Evolutionary conservation across 2,113 vertebrate genomes (phyloP).

Genomic region (Misgurnus anguillicaudatus): DNA sequence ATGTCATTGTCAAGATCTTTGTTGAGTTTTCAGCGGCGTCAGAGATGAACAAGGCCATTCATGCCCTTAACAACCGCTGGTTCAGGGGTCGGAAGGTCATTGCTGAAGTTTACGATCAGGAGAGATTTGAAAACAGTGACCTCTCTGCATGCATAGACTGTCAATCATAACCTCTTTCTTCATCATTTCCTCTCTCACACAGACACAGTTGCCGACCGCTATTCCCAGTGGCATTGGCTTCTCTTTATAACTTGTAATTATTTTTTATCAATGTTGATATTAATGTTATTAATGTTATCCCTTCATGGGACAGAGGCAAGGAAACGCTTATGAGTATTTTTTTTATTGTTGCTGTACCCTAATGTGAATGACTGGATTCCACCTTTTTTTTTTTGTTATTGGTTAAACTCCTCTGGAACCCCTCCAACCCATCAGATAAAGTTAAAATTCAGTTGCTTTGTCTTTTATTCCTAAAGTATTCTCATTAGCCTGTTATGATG

Average conservation of each 20-base stretch:
- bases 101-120: slow-evolving; percentile 90
- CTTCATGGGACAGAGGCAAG: slow-evolving; percentile 52
- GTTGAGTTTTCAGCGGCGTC: slow-evolving; percentile 87
- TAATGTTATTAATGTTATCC: slow-evolving; percentile 65
- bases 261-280: slow-evolving; percentile 68
- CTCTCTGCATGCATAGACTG: slow-evolving; percentile 86
- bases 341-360: slow-evolving; percentile 36
- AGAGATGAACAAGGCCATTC: slow-evolving; percentile 91
- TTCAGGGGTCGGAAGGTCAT: slow-evolving; percentile 89
- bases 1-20: slow-evolving; percentile 94
- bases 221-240: slow-evolving; percentile 50
- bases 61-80: slow-evolving; percentile 92
- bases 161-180: slow-evolving; percentile 28
- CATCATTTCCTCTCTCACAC: slow-evolving; percentile 31
- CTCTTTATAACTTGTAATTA: slow-evolving; percentile 66
- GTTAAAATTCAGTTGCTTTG: slow-evolving; percentile 14
- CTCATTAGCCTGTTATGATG: slow-evolving; percentile 53
- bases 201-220: slow-evolving; percentile 46
- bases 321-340: slow-evolving; percentile 55
- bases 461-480: slow-evolving; percentile 30
- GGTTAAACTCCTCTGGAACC: neutral
- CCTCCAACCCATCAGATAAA: neutral
- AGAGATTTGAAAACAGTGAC: slow-evolving; percentile 89
- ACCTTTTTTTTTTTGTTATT: neutral
- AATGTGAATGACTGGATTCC: slow-evolving; percentile 36